phyloP scores from a whole-genome alignment of 2,888 invertebrate genomes.

The Acrobasis repandana region DNA sequence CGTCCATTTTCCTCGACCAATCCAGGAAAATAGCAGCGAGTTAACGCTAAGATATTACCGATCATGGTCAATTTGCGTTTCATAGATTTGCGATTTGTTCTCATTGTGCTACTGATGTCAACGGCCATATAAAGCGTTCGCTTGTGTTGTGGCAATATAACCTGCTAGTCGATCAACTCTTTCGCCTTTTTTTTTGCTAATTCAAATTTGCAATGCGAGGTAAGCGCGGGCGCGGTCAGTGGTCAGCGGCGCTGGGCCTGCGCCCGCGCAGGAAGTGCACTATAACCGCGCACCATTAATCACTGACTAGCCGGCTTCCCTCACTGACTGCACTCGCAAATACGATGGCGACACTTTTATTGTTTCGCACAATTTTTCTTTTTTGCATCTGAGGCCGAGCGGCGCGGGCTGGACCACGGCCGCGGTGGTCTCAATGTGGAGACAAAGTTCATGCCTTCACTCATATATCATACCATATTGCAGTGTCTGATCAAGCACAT shows the following conservation, averaged over 20 bases:
- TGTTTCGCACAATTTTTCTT: slow-evolving; percentile 54
- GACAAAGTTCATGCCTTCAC: slow-evolving; percentile 7
- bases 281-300: slow-evolving; percentile 61
- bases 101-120: slow-evolving; percentile 40
- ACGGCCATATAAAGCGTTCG: slow-evolving; percentile 40
- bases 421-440: slow-evolving; percentile 13
- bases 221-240: slow-evolving; percentile 28
- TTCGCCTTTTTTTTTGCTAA: slow-evolving; percentile 47
- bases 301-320: slow-evolving; percentile 59
- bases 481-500: not conserved
- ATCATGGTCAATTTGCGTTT: slow-evolving; percentile 20
- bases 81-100: slow-evolving; percentile 30
- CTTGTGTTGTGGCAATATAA: slow-evolving; percentile 35
- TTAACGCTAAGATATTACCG: slow-evolving; percentile 14
- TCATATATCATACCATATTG: not conserved
- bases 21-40: slow-evolving; percentile 13
- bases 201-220: slow-evolving; percentile 40
- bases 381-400: slow-evolving; percentile 29
- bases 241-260: slow-evolving; percentile 23
- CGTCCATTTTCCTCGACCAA: slow-evolving; percentile 12
- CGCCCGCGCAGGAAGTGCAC: slow-evolving; percentile 62
- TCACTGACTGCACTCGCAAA: slow-evolving; percentile 40
- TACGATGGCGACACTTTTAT: slow-evolving; percentile 62
- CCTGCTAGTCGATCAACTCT: slow-evolving; percentile 46
- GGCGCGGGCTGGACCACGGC: slow-evolving; percentile 33